Percentiles rank a stretch among this genome's conserved stretches.
Conservation (phyloP, 2,797 vertebrate species). For the Urocyon cinereoargenteus region DNA sequence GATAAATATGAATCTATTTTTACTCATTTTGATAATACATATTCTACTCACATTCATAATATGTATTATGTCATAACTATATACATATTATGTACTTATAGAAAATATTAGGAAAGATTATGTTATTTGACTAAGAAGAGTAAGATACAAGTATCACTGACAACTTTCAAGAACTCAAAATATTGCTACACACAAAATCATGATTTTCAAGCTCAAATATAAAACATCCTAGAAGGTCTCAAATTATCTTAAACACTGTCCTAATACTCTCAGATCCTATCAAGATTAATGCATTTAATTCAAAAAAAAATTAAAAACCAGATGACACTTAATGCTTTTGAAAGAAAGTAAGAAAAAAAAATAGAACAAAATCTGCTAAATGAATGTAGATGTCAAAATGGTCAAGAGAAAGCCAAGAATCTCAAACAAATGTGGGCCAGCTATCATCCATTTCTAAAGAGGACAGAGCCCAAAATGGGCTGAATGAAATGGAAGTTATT, state of each 20-base stretch:
- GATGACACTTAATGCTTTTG: constrained; percentile 21
- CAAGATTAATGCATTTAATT: neutral
- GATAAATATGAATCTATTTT: constrained; percentile 13
- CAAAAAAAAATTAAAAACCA: neutral
- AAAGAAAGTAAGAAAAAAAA: neutral
- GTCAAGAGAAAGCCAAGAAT: constrained; percentile 11
- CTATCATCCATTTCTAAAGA: neutral
- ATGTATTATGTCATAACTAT: neutral
- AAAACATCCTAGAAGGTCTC: constrained; percentile 3
- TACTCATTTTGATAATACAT: neutral
- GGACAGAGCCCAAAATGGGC: constrained; percentile 3
- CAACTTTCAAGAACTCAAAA: constrained; percentile 33
- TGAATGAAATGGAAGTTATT: neutral
- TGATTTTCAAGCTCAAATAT: constrained; percentile 5
- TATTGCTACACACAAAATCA: constrained; percentile 14
- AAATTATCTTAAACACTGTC: neutral
- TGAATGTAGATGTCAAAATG: neutral
- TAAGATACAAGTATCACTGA: neutral
- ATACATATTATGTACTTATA: neutral
- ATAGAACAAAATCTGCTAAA: constrained; percentile 14
- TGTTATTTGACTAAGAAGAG: neutral
- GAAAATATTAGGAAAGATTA: constrained; percentile 24
- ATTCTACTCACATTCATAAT: neutral
- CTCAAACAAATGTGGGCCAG: neutral
- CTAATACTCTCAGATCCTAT: neutral